A percentile compares a stretch with the other conserved stretches of the same genome.
phyloP scores from a whole-genome alignment of 92 coral and sea anemone species.

The Diadumene lineata region DNA sequence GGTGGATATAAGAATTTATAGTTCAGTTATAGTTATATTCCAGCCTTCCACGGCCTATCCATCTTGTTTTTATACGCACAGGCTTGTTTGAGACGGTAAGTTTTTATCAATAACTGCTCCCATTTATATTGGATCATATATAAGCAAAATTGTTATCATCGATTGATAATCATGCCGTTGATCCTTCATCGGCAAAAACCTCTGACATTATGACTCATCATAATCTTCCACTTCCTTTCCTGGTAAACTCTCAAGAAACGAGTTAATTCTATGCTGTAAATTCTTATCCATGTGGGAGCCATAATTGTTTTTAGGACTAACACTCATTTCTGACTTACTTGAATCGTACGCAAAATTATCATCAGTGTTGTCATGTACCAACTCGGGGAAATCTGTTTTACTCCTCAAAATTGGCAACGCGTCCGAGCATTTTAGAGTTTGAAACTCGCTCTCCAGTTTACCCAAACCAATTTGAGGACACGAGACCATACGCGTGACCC shows the following conservation, averaged over 20 bases:
- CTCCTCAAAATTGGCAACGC: neutral
- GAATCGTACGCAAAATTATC: neutral
- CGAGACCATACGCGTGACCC: neutral
- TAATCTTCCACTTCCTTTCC: neutral
- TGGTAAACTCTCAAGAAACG: slow-evolving; percentile 16
- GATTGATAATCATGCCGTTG: no score
- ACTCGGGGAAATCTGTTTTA: slow-evolving; percentile 24
- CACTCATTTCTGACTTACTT: neutral
- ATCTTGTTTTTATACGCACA: no score
- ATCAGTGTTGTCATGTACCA: neutral
- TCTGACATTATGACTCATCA: neutral
- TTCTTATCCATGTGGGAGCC: slow-evolving; percentile 23
- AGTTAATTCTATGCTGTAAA: slow-evolving; percentile 15
- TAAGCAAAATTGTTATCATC: no score
- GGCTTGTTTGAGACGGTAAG: no score
- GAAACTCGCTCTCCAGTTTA: neutral
- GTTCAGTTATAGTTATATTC: no score
- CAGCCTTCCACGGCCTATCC: no score
- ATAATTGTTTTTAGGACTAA: slow-evolving; percentile 20
- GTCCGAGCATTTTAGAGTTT: neutral
- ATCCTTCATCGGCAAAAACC: no score
- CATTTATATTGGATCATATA: no score
- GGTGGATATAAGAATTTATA: no score
- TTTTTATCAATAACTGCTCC: no score
- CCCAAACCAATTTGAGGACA: neutral